Evolutionary conservation across 2,888 invertebrate species (phyloP).

Genomic region (Iphiclides podalirius): DNA sequence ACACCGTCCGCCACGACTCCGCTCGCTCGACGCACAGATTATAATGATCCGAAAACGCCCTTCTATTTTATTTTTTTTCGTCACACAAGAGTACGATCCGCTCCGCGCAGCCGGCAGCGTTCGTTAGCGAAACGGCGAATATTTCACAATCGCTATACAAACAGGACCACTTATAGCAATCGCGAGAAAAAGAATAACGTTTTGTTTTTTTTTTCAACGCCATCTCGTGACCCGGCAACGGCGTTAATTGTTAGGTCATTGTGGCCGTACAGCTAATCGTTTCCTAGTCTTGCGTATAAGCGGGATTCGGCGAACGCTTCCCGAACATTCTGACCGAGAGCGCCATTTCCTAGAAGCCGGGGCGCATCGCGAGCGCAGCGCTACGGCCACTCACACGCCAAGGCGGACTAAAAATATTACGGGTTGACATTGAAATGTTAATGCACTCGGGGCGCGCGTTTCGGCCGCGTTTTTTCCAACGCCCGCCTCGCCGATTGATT

Average conservation of each 20-base stretch:
- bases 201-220: constrained; percentile 33
- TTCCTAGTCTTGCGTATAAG: constrained; percentile 31
- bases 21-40: constrained; percentile 57
- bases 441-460: constrained; percentile 67
- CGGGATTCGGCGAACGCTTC: not conserved
- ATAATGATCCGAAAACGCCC: constrained; percentile 66
- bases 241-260: constrained; percentile 55
- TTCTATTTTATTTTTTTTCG: constrained; percentile 52
- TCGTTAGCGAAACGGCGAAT: constrained; percentile 32
- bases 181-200: too few species aligned
- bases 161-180: constrained; percentile 30
- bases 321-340: not conserved
- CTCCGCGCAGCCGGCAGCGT: constrained; percentile 31
- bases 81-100: constrained; percentile 40
- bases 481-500: constrained; percentile 58
- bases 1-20: constrained; percentile 47
- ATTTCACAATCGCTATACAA: constrained; percentile 46
- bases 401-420: constrained; percentile 74
- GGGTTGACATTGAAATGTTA: constrained; percentile 79
- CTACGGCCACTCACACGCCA: constrained; percentile 54
- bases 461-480: constrained; percentile 42
- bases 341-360: constrained; percentile 57
- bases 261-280: constrained; percentile 46
- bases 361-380: constrained; percentile 32
- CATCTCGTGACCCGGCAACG: constrained; percentile 50